Conservation (phyloP, 2,113 vertebrate genomes). For the Microcebus tavaratra region DNA sequence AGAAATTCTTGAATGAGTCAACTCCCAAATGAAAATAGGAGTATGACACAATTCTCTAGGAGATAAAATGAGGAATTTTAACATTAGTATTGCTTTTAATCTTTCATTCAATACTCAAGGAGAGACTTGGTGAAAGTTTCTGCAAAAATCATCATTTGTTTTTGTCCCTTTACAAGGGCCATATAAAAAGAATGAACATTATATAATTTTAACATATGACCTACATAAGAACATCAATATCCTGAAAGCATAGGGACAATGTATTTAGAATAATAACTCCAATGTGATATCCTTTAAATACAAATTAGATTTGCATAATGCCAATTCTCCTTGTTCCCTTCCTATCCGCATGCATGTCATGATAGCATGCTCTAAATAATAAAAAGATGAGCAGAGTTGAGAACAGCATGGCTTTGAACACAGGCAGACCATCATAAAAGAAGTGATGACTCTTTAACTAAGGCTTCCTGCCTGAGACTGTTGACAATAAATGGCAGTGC, state of each 20-base stretch:
- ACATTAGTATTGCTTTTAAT: background rate
- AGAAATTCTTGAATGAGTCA: background rate
- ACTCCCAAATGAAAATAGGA: background rate
- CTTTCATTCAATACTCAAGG: background rate
- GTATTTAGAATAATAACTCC: background rate
- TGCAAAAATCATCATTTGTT: background rate
- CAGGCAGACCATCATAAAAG: background rate
- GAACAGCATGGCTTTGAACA: background rate
- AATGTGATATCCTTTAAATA: background rate
- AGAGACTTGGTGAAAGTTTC: background rate
- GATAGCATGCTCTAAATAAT: background rate
- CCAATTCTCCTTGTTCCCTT: background rate
- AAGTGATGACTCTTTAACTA: background rate
- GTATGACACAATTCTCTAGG: background rate
- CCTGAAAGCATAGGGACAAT: background rate
- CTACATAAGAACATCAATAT: background rate
- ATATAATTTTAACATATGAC: background rate
- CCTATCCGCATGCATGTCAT: background rate
- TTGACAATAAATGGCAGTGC: background rate
- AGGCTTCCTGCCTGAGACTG: background rate
- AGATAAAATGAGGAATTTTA: background rate
- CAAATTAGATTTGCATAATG: background rate
- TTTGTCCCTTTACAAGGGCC: background rate
- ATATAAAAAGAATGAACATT: background rate
- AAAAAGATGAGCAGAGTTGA: background rate